Evolutionary conservation across 2,113 vertebrate species (phyloP), one percentile per base, ranked within the genome.

Genomic region (Pao palembangensis): DNA sequence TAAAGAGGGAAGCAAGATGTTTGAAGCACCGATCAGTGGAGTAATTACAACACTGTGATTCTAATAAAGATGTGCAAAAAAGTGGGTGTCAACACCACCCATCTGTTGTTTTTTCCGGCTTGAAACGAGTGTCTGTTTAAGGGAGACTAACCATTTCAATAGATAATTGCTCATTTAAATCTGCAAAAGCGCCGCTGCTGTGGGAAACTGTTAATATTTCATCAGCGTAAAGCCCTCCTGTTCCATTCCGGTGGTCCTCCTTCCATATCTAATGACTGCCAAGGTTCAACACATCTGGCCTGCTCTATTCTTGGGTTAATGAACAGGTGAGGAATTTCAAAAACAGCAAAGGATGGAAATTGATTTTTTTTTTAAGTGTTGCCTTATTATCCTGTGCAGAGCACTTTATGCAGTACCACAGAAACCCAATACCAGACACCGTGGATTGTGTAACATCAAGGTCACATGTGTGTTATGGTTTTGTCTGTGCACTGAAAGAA

Each of bases 361-460:
- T 72, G 83, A 87, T 88, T 84, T 85, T 78, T 47, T 46, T 84
- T 79, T 83, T 61, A 87, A 88, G 82, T 78, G 80, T 86, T 76
- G 74, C 65, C 84, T 85, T 78, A 80, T 86, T 87, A 87, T 74
- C 64, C 76, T 78, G 77, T 73, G 63, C 69, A 77, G 61, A 56
- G 65, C 70, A 82, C 78, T 87, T 86, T 79, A 79, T 65, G 55
- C 81, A 50, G 61, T 60, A 59, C 75, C 62, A 54, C 70, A 65
- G 78, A 78, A 85, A 85, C 76, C 62, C 71, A 75, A 85, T 70
- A 82, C 85, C 77, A 67, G 47, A 53, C 66, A 66, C 52, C 28
- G 46, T 63, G 60, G 76, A 58, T 71, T 67, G 80, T 70, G 53
- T 73, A 82, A 73, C 25, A 23, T 70, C 81, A 88, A 87, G 85